Base-by-base conservation (phyloP, 2,888 invertebrate genomes). In the Agonopterix subpropinquella region DNA sequence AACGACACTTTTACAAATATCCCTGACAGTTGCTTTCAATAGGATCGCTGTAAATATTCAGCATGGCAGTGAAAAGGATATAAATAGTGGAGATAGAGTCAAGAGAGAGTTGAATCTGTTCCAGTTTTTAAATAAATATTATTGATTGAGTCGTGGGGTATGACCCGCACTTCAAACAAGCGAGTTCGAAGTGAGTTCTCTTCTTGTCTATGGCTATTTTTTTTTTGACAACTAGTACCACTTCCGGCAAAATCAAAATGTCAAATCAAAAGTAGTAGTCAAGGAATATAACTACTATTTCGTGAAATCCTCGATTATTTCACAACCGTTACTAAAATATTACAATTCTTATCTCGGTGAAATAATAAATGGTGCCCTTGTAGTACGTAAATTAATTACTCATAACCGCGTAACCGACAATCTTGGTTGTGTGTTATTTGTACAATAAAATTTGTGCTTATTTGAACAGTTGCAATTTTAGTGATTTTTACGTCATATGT, bases 401-500 rank as follows among this genome's bases (percentile, higher is more conserved):
- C 9, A 15, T 8, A 11, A 13, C n/a, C 9, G 8, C 7, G 37
- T 37, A 8, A 36, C 36, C 36, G 13, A 37, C 2, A 36, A 11
- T 9, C 36, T 42, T n/a, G 36, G 18, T 35, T 15, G 10, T 28
- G 39, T 11, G 8, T 36, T n/a, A 41, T 11, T 15, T 44, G 47
- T 28, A 11, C 18, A 35, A 11, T 36, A n/a, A 18, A 41, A 39
- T 46, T 44, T 43, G 13, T 45, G 41, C 28, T 61, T 75, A 72
- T 79, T 79, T 73, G 62, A 63, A 67, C 77, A 80, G 74, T 75
- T 81, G 79, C 59, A 65, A 69, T 68, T 73, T 68, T 66, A 67
- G 65, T 69, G 67, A 62, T 62, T 66, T 76, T 80, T 79, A 73
- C 83, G 85, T 85, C 86, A 85, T 56, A 59, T 52, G 59, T 67